Percentiles rank a stretch among this genome's conserved stretches.
Evolutionary conservation across 2,113 vertebrate genomes (phyloP).

Genomic region (Gallinago undulata): DNA sequence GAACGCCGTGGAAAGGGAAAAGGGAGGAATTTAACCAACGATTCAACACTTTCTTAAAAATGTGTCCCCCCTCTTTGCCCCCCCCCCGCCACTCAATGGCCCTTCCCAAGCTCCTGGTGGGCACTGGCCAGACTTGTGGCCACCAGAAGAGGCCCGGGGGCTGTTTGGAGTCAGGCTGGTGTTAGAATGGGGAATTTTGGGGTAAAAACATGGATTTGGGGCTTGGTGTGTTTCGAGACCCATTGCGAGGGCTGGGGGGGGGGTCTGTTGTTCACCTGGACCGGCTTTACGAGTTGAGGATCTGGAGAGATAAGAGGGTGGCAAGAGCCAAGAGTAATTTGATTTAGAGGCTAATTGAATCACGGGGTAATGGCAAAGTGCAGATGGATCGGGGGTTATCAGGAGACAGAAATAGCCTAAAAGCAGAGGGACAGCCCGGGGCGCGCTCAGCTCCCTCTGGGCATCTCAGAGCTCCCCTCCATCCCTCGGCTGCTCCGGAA

Average conservation of each 20-base stretch:
- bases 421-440: neutral
- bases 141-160: neutral
- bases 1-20: neutral
- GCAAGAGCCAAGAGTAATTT: neutral
- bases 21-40: neutral
- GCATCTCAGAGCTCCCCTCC: neutral
- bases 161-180: neutral
- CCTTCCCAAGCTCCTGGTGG: neutral
- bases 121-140: neutral
- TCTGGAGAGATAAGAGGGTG: neutral
- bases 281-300: neutral
- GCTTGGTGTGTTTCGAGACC: neutral
- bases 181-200: neutral
- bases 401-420: neutral
- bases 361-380: neutral
- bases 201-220: rapidly evolving
- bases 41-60: neutral
- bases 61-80: neutral
- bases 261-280: neutral
- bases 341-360: neutral
- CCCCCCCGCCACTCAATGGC: neutral
- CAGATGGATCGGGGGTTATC: neutral
- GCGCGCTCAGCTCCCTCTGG: rapidly evolving
- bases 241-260: too few relatives aligned
- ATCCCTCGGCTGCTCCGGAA: neutral